Conservation (phyloP, 1,140 invertebrate species). For the Sycophila sp. region DNA sequence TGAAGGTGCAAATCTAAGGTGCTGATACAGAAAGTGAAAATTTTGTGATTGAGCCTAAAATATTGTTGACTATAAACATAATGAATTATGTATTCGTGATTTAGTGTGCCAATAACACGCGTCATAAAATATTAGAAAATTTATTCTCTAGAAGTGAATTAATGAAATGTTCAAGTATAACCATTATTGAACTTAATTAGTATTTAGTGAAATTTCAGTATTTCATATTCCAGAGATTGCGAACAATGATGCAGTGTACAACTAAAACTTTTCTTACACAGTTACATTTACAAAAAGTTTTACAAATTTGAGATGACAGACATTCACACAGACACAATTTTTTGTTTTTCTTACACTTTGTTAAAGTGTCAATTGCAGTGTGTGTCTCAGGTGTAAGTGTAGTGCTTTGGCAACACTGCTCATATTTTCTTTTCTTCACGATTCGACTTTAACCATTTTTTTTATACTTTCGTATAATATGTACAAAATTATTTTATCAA, state of each 20-base stretch:
- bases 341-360: neutral
- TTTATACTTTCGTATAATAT: no score
- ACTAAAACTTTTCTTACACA: neutral
- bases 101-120: neutral
- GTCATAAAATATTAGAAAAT: neutral
- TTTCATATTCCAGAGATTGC: no score
- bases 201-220: no score
- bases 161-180: no score
- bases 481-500: no score
- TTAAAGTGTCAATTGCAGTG: slow-evolving; percentile 8
- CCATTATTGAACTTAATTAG: no score
- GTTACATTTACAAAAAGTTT: neutral
- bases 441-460: no score
- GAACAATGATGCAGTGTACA: no score
- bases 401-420: slow-evolving; percentile 35
- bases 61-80: neutral
- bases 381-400: neutral
- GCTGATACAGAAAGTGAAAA: slow-evolving; percentile 2
- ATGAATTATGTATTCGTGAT: neutral
- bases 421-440: no score
- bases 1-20: no score
- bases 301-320: no score
- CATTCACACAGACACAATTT: neutral
- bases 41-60: neutral
- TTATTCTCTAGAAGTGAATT: neutral